These are phyloP conservation scores for Pimephales promelas DNA, from an alignment of 2,113 vertebrate genomes.

Conservation along the genomic window DNA sequence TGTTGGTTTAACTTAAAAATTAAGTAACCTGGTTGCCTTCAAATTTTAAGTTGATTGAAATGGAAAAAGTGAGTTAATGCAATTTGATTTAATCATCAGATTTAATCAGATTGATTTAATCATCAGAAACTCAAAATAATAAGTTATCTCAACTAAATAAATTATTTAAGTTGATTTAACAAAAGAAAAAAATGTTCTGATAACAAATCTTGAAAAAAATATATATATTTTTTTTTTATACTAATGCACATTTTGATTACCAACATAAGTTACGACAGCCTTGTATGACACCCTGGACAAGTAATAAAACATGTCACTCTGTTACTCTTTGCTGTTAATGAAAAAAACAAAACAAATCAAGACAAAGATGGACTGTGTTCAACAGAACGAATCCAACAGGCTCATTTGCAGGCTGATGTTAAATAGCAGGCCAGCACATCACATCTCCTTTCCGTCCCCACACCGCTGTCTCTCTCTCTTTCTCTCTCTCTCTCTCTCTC, in stretches of 20 bases:
- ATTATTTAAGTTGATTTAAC: too few species aligned
- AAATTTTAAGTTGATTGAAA: too few species aligned
- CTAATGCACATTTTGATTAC: constrained; percentile 1
- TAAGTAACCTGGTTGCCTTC: too few species aligned
- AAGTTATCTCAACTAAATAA: too few species aligned
- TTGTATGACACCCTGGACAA: constrained; percentile 4
- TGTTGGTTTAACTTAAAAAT: too few species aligned
- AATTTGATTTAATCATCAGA: too few species aligned
- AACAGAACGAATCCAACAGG: constrained; percentile 37
- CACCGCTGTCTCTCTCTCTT: not conserved
- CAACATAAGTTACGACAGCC: not conserved
- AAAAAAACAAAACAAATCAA: constrained; percentile 34
- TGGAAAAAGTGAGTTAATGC: too few species aligned
- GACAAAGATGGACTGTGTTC: constrained; percentile 33
- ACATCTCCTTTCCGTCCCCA: not conserved
- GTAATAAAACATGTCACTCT: not conserved
- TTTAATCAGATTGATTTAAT: too few species aligned
- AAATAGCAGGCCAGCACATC: constrained; percentile 42
- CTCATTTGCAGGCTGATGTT: constrained; percentile 33
- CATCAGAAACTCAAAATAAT: too few species aligned
- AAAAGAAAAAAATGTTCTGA: too few species aligned
- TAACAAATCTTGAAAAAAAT: too few species aligned
- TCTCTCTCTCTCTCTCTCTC: not conserved
- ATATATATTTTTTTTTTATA: too few species aligned
- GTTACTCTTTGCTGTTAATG: not conserved